Base-by-base conservation (phyloP, 2,113 vertebrate species). In the Azemiops feae region DNA sequence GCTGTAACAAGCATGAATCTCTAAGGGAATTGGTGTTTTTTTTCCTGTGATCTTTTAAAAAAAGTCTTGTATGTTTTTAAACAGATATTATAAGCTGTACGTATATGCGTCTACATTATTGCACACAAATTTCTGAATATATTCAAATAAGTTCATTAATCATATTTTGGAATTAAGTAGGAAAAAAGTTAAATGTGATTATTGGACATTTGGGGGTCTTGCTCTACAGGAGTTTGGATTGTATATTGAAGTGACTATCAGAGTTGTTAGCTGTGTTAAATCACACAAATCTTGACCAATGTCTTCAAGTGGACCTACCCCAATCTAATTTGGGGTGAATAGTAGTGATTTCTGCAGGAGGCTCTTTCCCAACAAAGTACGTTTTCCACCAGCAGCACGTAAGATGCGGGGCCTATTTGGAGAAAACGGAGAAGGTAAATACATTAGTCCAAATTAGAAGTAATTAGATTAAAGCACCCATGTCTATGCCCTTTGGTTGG, bases 1-100 rank as follows among this genome's bases (percentile, higher is more conserved):
- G 43, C 93, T 91, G 3, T 87, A 3, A 30, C 20, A 89, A 92
- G 95, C 95, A 39, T 90, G 81, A 50, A n/a, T 94, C 92, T 93
- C 90, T 30, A n/a, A 87, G 47, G 52, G 64, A 94, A 93, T 90
- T 47, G 45, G 45, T 89, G 14, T 34, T 0, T 92, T 94, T 93
- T 91, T 91, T n/a, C 94, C 94, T 45, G 0, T 4, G 43, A 81
- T 14, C 14, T 93, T 90, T 88, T 94, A 92, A 9, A 88, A 39
- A 81, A 88, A 85, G 85, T 20, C 9, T 52, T 90, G 88, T 27
- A 18, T n/a, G 25, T 60, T 57, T 30, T 45, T 69, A 34, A 11
- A 20, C 25, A 30, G n/a, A 8, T 50, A 18, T 8, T 88, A 7
- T 89, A n/a, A 69, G 45, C 6, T 74, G 23, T 18, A 22, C 6